Base-by-base conservation (phyloP, 2,113 vertebrate genomes). In the Micromys minutus region DNA sequence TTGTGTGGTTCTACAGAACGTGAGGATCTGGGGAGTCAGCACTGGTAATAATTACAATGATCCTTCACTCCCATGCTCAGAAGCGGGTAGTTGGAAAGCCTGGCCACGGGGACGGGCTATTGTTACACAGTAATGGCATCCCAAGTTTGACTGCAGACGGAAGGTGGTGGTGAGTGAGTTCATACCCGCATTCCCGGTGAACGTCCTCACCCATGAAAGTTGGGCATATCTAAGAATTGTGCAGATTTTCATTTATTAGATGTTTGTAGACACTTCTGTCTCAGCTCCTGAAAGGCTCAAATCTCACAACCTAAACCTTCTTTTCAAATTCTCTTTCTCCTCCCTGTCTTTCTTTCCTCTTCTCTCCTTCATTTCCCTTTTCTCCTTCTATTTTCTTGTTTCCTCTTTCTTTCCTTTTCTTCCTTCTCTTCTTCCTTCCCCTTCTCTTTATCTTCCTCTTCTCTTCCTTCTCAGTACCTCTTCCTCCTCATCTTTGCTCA, bases 21-120 rank as follows among this genome's bases (percentile, higher is more conserved):
- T 3, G 0, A 7, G 29, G 42, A 24, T 24, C 8, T 1, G 12
- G 34, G 0, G 26, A 16, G 59, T 42, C 24, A 19, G 2, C 16
- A 11, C 15, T 3, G 50, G 21, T 2, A 52, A 17, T 45, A 15
- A 3, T 5, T n/a, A 24, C 0, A 29, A 85, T 1, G 1, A 29
- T 39, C 45, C 57, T 31, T 57, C 15, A 29, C 57, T 63, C 3
- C 3, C 57, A 31, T 39, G 34, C n/a, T 80, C 39, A 36, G 47
- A n/a, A 16, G 47, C 1, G 17, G 63, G 11, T n/a, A 19, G 21
- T 50, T 11, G 26, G 34, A 55, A 57, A 67, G 45, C 17, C 31
- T 16, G 16, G 13, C 65, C 36, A 29, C 83, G 34, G 50, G 2
- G 21, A 2, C 19, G 34, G 59, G 31, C 45, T 10, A 7, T 13